Evolutionary conservation across 2,797 vertebrate genomes (phyloP).

Genomic region (Scolopax bukidnonensis): DNA sequence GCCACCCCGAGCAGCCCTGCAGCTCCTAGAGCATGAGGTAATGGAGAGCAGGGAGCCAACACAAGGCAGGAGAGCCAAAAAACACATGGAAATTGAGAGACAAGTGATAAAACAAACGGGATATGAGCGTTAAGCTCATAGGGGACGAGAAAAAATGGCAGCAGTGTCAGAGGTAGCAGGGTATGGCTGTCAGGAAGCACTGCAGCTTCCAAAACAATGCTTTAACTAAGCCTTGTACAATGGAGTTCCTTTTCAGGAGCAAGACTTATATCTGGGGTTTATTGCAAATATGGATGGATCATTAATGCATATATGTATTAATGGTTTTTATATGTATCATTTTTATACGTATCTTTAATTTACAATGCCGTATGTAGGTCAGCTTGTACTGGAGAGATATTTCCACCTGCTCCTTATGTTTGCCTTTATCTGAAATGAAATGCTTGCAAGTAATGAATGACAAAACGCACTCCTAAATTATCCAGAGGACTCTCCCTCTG

Average conservation of each 20-base stretch:
- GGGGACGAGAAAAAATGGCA: neutral
- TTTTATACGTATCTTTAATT: conserved; percentile 34
- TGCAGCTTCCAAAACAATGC: neutral
- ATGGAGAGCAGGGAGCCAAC: conserved; percentile 19
- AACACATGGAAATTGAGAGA: neutral
- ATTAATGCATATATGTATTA: neutral
- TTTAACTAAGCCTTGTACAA: neutral
- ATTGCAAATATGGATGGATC: neutral
- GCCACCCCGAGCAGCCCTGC: neutral
- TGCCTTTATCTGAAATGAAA: conserved; percentile 36
- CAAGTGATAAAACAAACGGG: neutral
- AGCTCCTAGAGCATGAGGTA: conserved; percentile 30
- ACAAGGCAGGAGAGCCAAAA: neutral
- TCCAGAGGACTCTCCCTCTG: conserved; percentile 41
- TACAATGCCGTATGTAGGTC: conserved; percentile 29
- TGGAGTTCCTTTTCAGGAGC: neutral
- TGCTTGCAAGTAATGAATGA: conserved; percentile 7
- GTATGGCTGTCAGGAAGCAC: accelerated
- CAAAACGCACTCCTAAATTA: conserved; percentile 55
- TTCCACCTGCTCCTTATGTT: conserved; percentile 7
- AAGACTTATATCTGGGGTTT: neutral
- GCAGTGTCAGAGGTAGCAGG: neutral
- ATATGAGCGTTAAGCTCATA: neutral
- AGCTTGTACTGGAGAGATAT: conserved; percentile 13
- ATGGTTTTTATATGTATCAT: conserved; percentile 7